phyloP scores from a whole-genome alignment of 2,113 vertebrate genomes.

The Pachycephala philippinensis region DNA sequence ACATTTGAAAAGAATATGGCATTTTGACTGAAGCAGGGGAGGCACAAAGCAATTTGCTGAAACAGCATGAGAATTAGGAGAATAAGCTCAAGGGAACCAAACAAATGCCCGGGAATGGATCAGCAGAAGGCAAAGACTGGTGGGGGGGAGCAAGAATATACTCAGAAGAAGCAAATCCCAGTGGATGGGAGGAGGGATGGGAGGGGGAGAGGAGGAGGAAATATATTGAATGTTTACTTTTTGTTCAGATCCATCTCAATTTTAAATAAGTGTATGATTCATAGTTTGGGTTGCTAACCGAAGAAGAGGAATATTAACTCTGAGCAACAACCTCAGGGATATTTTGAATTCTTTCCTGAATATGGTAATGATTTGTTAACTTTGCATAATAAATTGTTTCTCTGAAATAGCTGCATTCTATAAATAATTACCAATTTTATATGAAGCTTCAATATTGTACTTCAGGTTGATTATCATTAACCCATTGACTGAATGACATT shows the following conservation, averaged over 20 bases:
- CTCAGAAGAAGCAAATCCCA: constrained; percentile 70
- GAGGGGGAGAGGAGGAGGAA: not conserved
- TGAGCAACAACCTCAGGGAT: constrained; percentile 25
- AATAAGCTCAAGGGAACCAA: constrained; percentile 72
- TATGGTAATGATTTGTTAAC: constrained; percentile 6
- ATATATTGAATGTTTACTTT: constrained; percentile 62
- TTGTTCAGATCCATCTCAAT: constrained; percentile 39
- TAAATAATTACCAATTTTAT: constrained; percentile 19
- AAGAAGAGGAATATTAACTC: constrained; percentile 47
- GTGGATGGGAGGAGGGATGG: not conserved
- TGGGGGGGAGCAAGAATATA: constrained; percentile 65
- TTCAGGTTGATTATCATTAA: not conserved
- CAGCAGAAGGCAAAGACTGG: constrained; percentile 69
- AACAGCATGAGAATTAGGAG: constrained; percentile 66
- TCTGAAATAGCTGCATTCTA: constrained; percentile 19
- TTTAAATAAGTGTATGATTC: constrained; percentile 20
- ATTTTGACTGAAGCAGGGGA: constrained; percentile 59
- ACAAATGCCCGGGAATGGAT: constrained; percentile 64
- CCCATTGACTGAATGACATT: not conserved
- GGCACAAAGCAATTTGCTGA: constrained; percentile 66
- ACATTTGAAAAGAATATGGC: constrained; percentile 46
- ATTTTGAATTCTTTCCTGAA: constrained; percentile 41
- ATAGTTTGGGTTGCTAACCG: constrained; percentile 31
- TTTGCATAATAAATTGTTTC: constrained; percentile 41
- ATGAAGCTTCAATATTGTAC: not conserved